Evolutionary conservation across 1,140 invertebrate genomes (phyloP).

Genomic region (Meloidogyne floridensis): DNA sequence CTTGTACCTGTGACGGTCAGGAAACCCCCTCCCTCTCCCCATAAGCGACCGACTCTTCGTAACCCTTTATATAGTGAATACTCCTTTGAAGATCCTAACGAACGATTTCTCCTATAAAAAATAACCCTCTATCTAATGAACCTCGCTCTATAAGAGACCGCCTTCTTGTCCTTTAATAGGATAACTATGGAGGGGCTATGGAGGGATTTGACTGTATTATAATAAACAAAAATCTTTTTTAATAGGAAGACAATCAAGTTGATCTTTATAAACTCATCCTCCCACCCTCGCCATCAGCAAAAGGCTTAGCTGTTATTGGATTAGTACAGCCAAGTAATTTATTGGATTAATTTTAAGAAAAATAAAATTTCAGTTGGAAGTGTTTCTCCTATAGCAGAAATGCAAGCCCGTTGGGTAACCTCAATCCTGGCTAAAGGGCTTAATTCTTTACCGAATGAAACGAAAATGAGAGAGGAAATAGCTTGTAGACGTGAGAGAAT

Average conservation of each 20-base stretch:
- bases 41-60: too few species aligned
- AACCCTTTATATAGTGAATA: too few species aligned
- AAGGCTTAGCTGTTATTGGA: slow-evolving; percentile 69
- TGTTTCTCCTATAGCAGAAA: slow-evolving; percentile 47
- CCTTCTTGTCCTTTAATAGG: too few species aligned
- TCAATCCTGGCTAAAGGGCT: slow-evolving; percentile 11
- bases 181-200: too few species aligned
- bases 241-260: slow-evolving; percentile 66
- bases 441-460: not conserved
- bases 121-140: too few species aligned
- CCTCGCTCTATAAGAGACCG: too few species aligned
- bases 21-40: too few species aligned
- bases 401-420: slow-evolving; percentile 25
- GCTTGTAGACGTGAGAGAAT: not conserved
- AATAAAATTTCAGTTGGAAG: slow-evolving; percentile 55
- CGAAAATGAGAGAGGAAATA: not conserved
- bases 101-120: too few species aligned
- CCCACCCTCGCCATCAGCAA: slow-evolving; percentile 65
- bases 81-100: too few species aligned
- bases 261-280: slow-evolving; percentile 69
- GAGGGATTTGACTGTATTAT: too few species aligned
- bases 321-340: slow-evolving; percentile 66
- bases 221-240: not conserved
- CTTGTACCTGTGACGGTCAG: slow-evolving; percentile 53
- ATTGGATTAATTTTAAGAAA: too few species aligned